phyloP scores from a whole-genome alignment of 2,113 vertebrate genomes.

The Vombatus ursinus region DNA sequence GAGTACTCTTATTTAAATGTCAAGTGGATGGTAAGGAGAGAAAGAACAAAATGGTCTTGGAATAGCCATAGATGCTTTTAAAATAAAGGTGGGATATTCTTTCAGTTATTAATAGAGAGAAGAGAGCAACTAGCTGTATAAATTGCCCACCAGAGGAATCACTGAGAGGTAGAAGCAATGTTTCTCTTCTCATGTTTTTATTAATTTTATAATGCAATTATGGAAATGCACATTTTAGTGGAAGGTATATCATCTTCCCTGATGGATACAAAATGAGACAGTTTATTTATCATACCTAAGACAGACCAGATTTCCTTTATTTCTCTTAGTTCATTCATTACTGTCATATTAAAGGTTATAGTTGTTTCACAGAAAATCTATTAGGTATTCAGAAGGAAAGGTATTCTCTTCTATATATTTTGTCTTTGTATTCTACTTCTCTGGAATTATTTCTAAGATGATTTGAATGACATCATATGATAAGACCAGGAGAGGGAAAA shows the following conservation, averaged over 20 bases:
- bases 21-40: too few species aligned
- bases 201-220: neutral
- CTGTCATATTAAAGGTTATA: conserved; percentile 34
- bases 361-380: conserved; percentile 57
- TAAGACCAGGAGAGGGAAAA: neutral
- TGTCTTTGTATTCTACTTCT: neutral
- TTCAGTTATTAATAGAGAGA: too few species aligned
- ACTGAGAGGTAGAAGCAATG: conserved; percentile 16
- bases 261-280: conserved; percentile 36
- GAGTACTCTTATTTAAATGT: too few species aligned
- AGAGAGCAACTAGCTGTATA: neutral
- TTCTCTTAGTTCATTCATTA: conserved; percentile 60
- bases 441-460: neutral
- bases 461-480: neutral
- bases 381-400: conserved; percentile 61
- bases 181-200: conserved; percentile 13
- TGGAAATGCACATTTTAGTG: conserved; percentile 10
- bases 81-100: too few species aligned
- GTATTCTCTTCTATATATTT: conserved; percentile 51
- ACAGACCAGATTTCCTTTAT: conserved; percentile 50
- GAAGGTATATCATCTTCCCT: conserved; percentile 39
- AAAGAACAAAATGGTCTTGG: too few species aligned
- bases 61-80: too few species aligned
- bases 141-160: neutral
- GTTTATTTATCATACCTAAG: conserved; percentile 32